A percentile compares a stretch with the other conserved stretches of the same genome.
These are phyloP conservation scores for Lasiurus borealis DNA, from an alignment of 2,113 vertebrate genomes.

Conservation along the genomic window DNA sequence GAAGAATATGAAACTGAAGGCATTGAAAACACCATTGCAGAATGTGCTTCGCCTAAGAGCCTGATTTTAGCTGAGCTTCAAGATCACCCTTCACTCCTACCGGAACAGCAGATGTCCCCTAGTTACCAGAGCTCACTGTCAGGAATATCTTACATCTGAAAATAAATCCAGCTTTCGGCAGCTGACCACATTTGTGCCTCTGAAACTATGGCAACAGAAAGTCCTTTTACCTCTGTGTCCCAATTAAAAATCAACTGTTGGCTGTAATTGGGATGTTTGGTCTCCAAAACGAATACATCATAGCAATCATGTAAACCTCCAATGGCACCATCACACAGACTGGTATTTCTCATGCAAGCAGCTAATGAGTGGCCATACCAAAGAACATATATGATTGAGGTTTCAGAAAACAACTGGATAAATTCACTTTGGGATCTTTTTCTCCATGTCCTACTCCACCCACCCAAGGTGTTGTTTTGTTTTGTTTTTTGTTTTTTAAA, in stretches of 20 bases:
- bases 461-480: too few relatives aligned
- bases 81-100: neutral
- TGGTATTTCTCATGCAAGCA: constrained; percentile 65
- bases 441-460: neutral
- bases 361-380: constrained; percentile 50
- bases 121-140: constrained; percentile 49
- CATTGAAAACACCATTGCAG: neutral
- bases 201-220: constrained; percentile 80
- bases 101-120: constrained; percentile 68
- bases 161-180: constrained; percentile 71
- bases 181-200: constrained; percentile 64
- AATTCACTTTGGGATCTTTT: neutral
- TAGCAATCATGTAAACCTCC: constrained; percentile 70
- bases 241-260: constrained; percentile 80
- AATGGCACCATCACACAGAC: constrained; percentile 66
- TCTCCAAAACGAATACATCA: constrained; percentile 75
- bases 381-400: neutral
- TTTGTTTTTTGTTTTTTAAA: too few relatives aligned
- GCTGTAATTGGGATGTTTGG: constrained; percentile 73
- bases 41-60: neutral
- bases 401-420: neutral
- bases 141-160: constrained; percentile 65
- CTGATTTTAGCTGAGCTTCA: neutral
- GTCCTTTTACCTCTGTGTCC: constrained; percentile 75
- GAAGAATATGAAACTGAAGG: neutral